Base-by-base conservation (phyloP, 2,113 vertebrate species). In the Caranx melampygus region DNA sequence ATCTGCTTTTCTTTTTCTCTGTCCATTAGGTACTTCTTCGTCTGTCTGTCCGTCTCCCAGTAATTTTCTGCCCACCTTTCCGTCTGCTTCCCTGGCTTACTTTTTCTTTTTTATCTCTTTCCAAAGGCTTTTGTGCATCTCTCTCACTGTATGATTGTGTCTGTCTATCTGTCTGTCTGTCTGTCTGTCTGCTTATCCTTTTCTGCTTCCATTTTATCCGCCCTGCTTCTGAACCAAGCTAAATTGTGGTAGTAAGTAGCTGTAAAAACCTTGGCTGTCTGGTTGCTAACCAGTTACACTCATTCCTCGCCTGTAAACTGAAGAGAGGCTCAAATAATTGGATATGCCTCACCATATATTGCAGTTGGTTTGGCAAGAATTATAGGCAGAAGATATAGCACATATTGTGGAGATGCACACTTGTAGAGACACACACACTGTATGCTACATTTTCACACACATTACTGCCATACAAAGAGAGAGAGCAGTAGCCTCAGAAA, bases 1-100 rank as follows among this genome's bases (percentile, higher is more conserved):
- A 85, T 89, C 86, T 87, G 45, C 88, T 82, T 81, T 73, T 84
- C 78, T 78, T 83, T 83, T 72, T 79, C 63, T 74, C 60, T 75
- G 52, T 87, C 81, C 72, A 79, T 91, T 89, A 82, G 72, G 15
- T 84, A 15, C 82, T 79, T 83, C 26, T 26, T 26, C 26, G 72
- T 91, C 76, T 84, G 69, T 84, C 77, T 84, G 74, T 68, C 79
- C 74, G 54, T 73, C 63, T 82, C 58, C 31, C 54, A 67, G 78
- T 84, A 26, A 84, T 85, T 87, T 80, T 80, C 67, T 72, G 60
- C 40, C 70, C 64, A 21, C 42, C 65, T 86, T 33, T 82, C 55
- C 16, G 31, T 78, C 75, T 75, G 62, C 63, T 58, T 66, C 74
- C 40, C 51, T 40, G 49, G 20, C 45, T 85, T 55, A 40, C 26